Percentiles rank a stretch among this genome's conserved stretches.
These are phyloP conservation scores for Grus americana DNA, from an alignment of 2,113 vertebrate species.

Conservation along the genomic window DNA sequence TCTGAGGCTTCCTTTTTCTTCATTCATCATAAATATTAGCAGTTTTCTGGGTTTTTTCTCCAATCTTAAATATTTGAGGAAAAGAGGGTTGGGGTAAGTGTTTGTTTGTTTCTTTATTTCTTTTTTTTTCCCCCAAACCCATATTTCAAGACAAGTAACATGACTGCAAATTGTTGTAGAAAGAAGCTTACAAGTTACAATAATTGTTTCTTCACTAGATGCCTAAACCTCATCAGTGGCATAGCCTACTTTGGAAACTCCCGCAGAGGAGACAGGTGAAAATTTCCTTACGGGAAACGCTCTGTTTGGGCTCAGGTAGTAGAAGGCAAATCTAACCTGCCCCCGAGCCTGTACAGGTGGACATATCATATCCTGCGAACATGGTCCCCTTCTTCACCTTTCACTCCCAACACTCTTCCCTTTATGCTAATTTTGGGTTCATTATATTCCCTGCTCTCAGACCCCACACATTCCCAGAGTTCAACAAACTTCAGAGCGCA, in stretches of 20 bases:
- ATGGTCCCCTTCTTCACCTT: neutral
- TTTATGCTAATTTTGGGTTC: neutral
- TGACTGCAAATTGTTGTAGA: neutral
- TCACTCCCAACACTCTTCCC: neutral
- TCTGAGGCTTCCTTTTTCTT: neutral
- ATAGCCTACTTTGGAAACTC: neutral
- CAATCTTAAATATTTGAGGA: neutral
- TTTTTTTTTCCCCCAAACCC: neutral
- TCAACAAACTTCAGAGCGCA: neutral
- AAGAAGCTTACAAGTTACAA: neutral
- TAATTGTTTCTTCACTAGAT: neutral
- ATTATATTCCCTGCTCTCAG: neutral
- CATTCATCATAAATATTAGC: neutral
- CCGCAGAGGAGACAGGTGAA: neutral
- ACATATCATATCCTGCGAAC: fast-evolving
- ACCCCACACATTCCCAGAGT: neutral
- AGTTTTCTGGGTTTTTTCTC: neutral
- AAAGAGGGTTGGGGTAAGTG: fast-evolving
- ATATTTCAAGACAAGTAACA: neutral
- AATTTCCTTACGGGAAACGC: neutral
- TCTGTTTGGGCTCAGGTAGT: neutral
- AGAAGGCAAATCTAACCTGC: neutral
- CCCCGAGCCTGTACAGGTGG: neutral
- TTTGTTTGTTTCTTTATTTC: neutral
- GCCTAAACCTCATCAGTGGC: neutral